phyloP scores from a whole-genome alignment of 2,113 vertebrate species.

The Ceuthmochares aereus region DNA sequence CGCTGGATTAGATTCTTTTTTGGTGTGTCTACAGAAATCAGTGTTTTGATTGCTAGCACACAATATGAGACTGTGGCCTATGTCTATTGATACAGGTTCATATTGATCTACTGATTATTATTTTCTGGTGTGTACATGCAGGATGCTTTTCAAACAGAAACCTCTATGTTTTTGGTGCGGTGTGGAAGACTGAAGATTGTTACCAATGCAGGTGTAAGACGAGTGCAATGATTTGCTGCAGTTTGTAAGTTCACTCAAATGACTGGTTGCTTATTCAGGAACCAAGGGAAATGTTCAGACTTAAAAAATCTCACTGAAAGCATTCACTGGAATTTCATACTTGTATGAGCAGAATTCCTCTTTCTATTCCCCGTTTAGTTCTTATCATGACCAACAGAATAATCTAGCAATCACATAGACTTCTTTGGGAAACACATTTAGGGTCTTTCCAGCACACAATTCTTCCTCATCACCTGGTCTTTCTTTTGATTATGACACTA shows the following conservation, averaged over 20 bases:
- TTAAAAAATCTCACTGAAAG: neutral
- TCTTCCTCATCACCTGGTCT: neutral
- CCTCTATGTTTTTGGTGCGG: constrained; percentile 59
- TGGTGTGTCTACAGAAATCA: neutral
- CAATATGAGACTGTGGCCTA: neutral
- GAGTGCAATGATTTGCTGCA: constrained; percentile 60
- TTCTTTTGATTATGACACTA: neutral
- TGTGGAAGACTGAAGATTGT: constrained; percentile 65
- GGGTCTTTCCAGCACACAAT: neutral
- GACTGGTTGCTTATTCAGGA: neutral
- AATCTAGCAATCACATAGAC: neutral
- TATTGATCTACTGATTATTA: neutral
- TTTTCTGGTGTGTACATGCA: neutral
- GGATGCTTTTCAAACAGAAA: constrained; percentile 63
- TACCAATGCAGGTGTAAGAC: constrained; percentile 63
- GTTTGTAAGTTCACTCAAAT: constrained; percentile 52
- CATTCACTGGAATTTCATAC: neutral
- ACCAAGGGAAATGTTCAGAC: neutral
- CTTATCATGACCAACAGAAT: neutral
- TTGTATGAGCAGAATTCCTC: neutral
- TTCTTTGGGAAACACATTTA: neutral
- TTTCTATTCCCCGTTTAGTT: neutral
- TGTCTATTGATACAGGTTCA: neutral
- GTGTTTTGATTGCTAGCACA: neutral
- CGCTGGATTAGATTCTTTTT: neutral